These are phyloP conservation scores for Lasioglossum morio DNA, from an alignment of 2,888 invertebrate species.

Conservation along the genomic window DNA sequence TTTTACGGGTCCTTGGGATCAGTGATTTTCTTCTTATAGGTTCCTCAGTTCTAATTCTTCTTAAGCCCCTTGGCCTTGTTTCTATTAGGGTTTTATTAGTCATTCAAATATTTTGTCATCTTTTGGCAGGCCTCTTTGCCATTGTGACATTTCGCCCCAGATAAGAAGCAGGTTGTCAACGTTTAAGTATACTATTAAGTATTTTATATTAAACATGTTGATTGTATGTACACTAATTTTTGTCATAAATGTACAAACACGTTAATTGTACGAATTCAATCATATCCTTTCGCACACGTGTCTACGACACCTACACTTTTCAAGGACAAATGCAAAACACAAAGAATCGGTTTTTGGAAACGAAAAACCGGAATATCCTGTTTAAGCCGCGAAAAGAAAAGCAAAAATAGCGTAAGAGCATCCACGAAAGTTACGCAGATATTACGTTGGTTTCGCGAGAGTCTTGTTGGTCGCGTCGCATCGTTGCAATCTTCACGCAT, in stretches of 20 bases:
- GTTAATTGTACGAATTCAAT: no score
- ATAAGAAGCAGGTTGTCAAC: background rate
- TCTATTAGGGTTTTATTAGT: background rate
- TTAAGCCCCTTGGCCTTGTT: background rate
- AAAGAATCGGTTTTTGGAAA: background rate
- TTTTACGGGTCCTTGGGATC: background rate
- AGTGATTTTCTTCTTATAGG: background rate
- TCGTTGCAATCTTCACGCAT: constrained; percentile 15
- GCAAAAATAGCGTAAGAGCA: background rate
- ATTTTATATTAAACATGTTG: background rate
- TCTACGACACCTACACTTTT: background rate
- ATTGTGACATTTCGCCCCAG: background rate
- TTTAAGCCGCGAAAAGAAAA: background rate
- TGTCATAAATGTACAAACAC: no score
- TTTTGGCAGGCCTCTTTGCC: background rate
- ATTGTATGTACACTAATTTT: no score
- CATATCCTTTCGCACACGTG: background rate
- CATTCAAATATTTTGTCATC: background rate
- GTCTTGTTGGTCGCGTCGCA: constrained; percentile 9
- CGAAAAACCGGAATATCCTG: background rate
- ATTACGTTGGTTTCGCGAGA: background rate
- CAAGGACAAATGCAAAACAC: background rate
- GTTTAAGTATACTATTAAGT: background rate
- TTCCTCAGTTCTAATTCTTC: background rate
- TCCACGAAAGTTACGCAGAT: constrained; percentile 18